These are phyloP conservation scores for Python bivittatus DNA, from an alignment of 2,113 vertebrate species.

Conservation along the genomic window DNA sequence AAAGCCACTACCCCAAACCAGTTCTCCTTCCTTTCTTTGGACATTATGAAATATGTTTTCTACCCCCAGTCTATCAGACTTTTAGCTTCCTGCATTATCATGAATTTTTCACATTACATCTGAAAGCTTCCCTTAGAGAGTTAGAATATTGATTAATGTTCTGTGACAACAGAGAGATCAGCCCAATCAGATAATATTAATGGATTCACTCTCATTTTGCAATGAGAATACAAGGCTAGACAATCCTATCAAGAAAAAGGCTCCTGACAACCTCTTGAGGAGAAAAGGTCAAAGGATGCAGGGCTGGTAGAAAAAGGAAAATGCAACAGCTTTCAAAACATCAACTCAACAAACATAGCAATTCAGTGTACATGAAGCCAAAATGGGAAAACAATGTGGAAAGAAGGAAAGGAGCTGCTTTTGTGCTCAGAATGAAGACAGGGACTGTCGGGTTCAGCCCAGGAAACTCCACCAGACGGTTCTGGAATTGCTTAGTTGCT, in stretches of 20 bases:
- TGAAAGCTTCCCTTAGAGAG: neutral
- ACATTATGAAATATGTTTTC: neutral
- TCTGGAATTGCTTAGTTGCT: too few species aligned
- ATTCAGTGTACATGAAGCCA: neutral
- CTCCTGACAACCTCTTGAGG: neutral
- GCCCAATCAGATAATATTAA: neutral
- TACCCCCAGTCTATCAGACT: neutral
- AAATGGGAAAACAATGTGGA: neutral
- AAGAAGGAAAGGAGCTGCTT: neutral
- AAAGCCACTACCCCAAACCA: neutral
- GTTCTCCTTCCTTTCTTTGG: neutral
- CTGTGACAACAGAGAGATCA: neutral
- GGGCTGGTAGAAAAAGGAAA: neutral
- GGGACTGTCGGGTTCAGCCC: too few species aligned
- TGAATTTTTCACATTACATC: neutral
- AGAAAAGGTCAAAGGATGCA: neutral
- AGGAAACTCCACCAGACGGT: too few species aligned
- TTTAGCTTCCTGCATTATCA: neutral
- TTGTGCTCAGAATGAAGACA: neutral
- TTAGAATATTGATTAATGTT: neutral
- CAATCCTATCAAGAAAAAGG: neutral
- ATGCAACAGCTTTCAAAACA: neutral
- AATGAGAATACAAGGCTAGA: neutral
- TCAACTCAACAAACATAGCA: neutral
- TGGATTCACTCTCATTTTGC: neutral